Conservation (phyloP, 2,797 vertebrate species). For the Pyrocephalus nanus region DNA sequence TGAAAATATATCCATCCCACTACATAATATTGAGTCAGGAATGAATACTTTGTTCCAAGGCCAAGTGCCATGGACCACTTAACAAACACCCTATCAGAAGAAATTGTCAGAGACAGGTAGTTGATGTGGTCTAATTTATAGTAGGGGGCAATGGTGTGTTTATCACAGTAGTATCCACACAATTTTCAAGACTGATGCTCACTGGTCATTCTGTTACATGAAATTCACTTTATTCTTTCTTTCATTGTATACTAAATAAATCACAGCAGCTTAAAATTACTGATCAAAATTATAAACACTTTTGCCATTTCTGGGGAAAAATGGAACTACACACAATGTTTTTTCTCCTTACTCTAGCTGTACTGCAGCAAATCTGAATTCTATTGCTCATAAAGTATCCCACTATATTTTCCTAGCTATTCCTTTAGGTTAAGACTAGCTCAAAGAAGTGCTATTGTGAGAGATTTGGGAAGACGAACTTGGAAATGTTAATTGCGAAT, state of each 20-base stretch:
- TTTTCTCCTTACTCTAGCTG: neutral
- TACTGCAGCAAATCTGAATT: neutral
- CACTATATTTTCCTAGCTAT: neutral
- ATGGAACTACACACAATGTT: neutral
- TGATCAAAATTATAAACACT: neutral
- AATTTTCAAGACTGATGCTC: neutral
- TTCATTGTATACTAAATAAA: neutral
- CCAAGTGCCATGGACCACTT: neutral
- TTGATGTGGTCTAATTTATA: neutral
- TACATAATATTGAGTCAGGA: neutral
- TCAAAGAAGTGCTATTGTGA: neutral
- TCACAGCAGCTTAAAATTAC: neutral
- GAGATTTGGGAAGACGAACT: neutral
- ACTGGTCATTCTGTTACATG: neutral
- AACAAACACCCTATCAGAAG: neutral
- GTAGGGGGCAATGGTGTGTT: neutral
- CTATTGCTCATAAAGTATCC: neutral
- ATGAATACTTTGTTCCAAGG: neutral
- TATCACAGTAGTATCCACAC: neutral
- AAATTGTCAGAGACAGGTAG: neutral
- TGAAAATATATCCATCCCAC: neutral
- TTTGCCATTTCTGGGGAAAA: neutral
- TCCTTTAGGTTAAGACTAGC: neutral
- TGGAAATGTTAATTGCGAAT: neutral
- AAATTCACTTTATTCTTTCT: neutral